phyloP scores from a whole-genome alignment of 2,113 vertebrate genomes.

The Trematocara marginatum region DNA sequence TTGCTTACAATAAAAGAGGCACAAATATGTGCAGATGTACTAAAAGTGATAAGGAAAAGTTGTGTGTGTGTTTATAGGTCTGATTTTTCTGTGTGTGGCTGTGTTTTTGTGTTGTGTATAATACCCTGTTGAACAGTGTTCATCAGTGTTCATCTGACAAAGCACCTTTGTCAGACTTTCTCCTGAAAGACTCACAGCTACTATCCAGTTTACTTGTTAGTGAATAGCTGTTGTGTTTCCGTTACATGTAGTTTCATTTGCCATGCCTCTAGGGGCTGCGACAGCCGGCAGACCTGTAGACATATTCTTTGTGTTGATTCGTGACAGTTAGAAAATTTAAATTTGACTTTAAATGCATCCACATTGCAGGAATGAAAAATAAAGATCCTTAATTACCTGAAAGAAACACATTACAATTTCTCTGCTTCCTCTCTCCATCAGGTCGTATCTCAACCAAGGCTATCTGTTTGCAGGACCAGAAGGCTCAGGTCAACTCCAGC shows the following conservation, averaged over 20 bases:
- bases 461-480: constrained; percentile 87
- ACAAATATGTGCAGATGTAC: not conserved
- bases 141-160: not conserved
- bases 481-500: constrained; percentile 81
- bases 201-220: not conserved
- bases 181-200: not conserved
- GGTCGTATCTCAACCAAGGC: constrained; percentile 86
- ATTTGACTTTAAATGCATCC: not conserved
- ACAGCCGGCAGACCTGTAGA: not conserved
- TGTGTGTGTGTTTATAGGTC: not conserved
- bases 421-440: constrained; percentile 35
- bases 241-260: not conserved
- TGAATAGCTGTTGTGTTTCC: not conserved
- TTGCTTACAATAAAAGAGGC: rapidly evolving
- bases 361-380: not conserved
- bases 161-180: not conserved
- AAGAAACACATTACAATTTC: not conserved
- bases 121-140: not conserved
- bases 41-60: not conserved
- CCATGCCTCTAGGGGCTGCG: not conserved
- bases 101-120: not conserved
- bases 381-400: not conserved
- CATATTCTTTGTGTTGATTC: not conserved
- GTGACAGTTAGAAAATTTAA: not conserved
- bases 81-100: not conserved